Evolutionary conservation across 2,888 invertebrate genomes (phyloP), one percentile per base, ranked within the genome.

Genomic region (Callyntrura sp.): DNA sequence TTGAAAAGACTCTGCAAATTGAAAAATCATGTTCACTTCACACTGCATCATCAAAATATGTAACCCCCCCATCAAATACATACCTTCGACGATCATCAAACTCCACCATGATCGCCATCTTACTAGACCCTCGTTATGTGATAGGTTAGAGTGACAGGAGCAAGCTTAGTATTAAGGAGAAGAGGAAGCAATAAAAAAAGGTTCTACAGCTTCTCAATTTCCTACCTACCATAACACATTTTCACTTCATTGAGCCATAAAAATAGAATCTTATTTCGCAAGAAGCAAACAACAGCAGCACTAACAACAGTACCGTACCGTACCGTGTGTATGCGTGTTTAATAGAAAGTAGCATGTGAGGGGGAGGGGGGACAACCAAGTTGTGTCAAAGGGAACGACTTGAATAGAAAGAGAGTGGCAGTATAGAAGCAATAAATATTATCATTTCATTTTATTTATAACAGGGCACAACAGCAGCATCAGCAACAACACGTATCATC

Each of bases 11-110:
- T 48, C 45, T 17, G 48, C n/a, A 85, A 90, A 90, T 90, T 90
- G 90, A 85, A 90, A 79, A 90, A 79, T 85, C 90, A 51, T 90
- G 90, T 90, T 85, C 70, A 57, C 45, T 73, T 51, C 62, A 85
- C 86, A 73, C 20, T 35, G 35, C 48, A 83, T 62, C 55, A 28
- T 45, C 60, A 45, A 17, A 25, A 35, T 17, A 43, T 35, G 35
- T 43, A 70, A 70, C 43, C 20, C 23, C 43, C n/a, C n/a, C n/a
- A n/a, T n/a, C n/a, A n/a, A n/a, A n/a, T n/a, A n/a, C n/a, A n/a
- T 68, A 48, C n/a, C n/a, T n/a, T n/a, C n/a, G n/a, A n/a, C n/a
- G n/a, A n/a, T n/a, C n/a, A n/a, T n/a, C n/a, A n/a, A n/a, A n/a
- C n/a, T n/a, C 2, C 20, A 51, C 8, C 35, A 76, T 35, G 28